Conservation (phyloP, 2,113 vertebrate species). For the Ceyx melanurus region DNA sequence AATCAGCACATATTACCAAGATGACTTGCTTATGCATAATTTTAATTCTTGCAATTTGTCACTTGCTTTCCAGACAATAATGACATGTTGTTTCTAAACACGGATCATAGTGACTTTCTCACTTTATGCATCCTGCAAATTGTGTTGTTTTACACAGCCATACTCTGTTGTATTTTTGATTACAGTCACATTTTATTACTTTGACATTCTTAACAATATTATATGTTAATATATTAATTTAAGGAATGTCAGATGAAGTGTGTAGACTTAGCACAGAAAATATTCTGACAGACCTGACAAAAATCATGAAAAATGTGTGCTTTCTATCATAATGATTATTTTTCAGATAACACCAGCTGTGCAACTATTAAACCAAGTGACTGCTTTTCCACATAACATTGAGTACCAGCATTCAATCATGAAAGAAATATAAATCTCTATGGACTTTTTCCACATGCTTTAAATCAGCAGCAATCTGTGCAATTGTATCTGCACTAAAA, state of each 20-base stretch:
- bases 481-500: slow-evolving; percentile 50
- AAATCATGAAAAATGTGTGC: slow-evolving; percentile 69
- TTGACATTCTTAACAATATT: slow-evolving; percentile 54
- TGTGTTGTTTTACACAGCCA: slow-evolving; percentile 46
- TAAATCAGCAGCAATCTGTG: slow-evolving; percentile 80
- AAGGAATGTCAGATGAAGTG: slow-evolving; percentile 49
- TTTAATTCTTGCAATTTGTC: slow-evolving; percentile 47
- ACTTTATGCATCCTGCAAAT: slow-evolving; percentile 38
- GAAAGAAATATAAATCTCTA: slow-evolving; percentile 77
- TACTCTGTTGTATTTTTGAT: slow-evolving; percentile 36
- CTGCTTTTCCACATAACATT: slow-evolving; percentile 68
- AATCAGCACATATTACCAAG: slow-evolving; percentile 22
- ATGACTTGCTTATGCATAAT: neutral
- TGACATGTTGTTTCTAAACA: slow-evolving; percentile 46
- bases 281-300: slow-evolving; percentile 73
- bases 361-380: slow-evolving; percentile 69
- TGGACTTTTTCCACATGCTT: slow-evolving; percentile 77
- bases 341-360: slow-evolving; percentile 79
- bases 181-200: slow-evolving; percentile 41
- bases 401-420: slow-evolving; percentile 77
- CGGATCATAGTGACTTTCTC: neutral
- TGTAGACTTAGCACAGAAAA: slow-evolving; percentile 66
- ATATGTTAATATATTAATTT: slow-evolving; percentile 65
- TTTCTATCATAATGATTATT: slow-evolving; percentile 77
- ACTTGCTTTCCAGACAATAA: slow-evolving; percentile 37